These are phyloP conservation scores for Euphydryas editha DNA, from an alignment of 2,888 invertebrate species.

Conservation along the genomic window DNA sequence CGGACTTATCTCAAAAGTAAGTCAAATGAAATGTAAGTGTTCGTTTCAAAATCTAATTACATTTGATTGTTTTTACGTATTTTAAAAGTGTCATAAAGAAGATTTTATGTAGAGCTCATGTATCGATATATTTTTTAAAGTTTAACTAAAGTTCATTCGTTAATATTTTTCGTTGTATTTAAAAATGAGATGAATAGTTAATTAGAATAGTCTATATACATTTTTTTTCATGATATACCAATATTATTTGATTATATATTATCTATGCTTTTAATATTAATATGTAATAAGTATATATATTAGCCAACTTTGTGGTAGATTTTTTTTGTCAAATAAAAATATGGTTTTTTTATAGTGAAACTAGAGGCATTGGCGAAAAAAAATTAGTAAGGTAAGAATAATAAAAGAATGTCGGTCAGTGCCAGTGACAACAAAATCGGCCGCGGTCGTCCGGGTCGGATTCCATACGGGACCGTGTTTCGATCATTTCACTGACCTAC, in stretches of 20 bases:
- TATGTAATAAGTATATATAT: neutral
- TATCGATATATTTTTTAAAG: neutral
- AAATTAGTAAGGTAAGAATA: constrained; percentile 43
- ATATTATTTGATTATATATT: neutral
- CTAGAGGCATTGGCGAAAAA: constrained; percentile 21
- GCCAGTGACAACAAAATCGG: constrained; percentile 65
- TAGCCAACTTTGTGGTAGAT: neutral
- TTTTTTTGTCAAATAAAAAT: neutral
- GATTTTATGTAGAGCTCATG: neutral
- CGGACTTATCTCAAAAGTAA: constrained; percentile 52
- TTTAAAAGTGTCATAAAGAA: neutral
- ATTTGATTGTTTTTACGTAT: neutral
- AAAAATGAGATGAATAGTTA: no score
- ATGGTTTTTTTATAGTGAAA: constrained; percentile 2
- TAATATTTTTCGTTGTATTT: no score
- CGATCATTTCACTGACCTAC: constrained; percentile 82
- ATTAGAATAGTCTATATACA: no score
- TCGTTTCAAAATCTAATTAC: constrained; percentile 24
- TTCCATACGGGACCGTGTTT: constrained; percentile 78
- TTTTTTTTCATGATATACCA: no score
- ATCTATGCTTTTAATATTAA: neutral
- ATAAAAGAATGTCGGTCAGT: constrained; percentile 68
- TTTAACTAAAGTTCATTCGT: neutral
- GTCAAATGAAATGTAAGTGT: constrained; percentile 45
- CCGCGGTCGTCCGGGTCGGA: constrained; percentile 69